Evolutionary conservation across 1,140 invertebrate species (phyloP).

Genomic region (Sitophilus oryzae): DNA sequence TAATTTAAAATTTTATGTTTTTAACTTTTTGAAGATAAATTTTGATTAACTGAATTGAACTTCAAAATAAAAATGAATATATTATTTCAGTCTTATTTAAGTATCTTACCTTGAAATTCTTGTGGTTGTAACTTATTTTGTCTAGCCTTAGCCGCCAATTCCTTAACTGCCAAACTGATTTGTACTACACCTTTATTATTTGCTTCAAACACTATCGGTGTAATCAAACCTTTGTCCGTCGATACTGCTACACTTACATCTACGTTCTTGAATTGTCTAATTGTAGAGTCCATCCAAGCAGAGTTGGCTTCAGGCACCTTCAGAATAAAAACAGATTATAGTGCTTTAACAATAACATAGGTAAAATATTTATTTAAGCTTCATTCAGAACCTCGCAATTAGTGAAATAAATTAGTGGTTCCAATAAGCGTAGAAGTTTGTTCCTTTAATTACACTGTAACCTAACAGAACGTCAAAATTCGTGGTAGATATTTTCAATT

Average conservation of each 20-base stretch:
- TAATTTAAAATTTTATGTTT: too few species aligned
- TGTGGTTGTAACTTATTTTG: constrained; percentile 92
- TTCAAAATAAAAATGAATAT: background rate
- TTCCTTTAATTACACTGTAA: too few species aligned
- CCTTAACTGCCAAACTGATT: constrained; percentile 81
- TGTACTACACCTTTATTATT: constrained; percentile 87
- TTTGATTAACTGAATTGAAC: too few species aligned
- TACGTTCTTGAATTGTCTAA: constrained; percentile 66
- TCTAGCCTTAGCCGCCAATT: constrained; percentile 83
- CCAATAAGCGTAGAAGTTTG: too few species aligned
- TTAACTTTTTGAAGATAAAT: too few species aligned
- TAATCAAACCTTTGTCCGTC: constrained; percentile 92
- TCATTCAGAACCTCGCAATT: too few species aligned
- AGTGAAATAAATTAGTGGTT: too few species aligned
- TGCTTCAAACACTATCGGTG: constrained; percentile 93
- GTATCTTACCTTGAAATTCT: constrained; percentile 76
- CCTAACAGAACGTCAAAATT: too few species aligned
- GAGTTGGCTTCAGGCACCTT: constrained; percentile 90
- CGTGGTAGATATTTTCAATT: too few species aligned
- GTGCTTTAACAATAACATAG: too few species aligned
- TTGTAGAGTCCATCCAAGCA: constrained; percentile 86
- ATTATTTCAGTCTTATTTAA: background rate
- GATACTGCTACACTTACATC: constrained; percentile 97
- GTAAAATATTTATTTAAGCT: too few species aligned
- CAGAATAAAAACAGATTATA: too few species aligned